Percentiles rank a stretch among this genome's conserved stretches.
phyloP scores from a whole-genome alignment of 2,797 vertebrate genomes.

The Crocodylus rhombifer region DNA sequence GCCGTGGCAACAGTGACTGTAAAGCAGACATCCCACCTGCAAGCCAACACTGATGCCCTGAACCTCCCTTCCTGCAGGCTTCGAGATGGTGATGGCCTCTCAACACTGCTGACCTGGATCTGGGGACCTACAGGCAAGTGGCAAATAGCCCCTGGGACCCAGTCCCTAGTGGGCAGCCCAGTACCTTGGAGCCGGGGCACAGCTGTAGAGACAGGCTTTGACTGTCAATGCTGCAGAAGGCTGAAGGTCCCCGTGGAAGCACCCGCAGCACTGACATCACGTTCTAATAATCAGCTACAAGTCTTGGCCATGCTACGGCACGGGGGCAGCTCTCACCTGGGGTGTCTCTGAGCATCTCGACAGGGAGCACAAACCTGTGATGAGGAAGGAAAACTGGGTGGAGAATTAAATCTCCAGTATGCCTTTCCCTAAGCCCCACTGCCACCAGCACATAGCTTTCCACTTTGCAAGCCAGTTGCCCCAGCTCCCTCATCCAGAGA shows the following conservation, averaged over 20 bases:
- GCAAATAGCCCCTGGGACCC: not conserved
- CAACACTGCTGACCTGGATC: not conserved
- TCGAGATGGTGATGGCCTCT: not conserved
- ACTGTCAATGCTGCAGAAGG: too few species aligned
- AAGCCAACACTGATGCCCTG: not conserved
- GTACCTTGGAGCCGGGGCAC: not conserved
- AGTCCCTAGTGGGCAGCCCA: not conserved
- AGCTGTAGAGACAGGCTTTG: not conserved
- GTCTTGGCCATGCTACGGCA: too few species aligned
- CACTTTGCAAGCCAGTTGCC: not conserved
- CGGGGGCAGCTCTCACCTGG: not conserved
- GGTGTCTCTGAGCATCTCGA: not conserved
- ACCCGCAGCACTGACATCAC: not conserved
- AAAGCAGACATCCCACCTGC: not conserved
- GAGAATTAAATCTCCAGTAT: not conserved
- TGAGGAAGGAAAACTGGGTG: not conserved
- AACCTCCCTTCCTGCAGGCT: not conserved
- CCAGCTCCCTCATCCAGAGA: not conserved
- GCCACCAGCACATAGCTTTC: not conserved
- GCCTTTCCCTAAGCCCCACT: not conserved
- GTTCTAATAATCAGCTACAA: not conserved
- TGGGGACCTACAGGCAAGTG: not conserved
- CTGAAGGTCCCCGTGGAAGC: too few species aligned
- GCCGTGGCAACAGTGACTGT: not conserved
- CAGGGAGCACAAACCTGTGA: not conserved